Percentiles rank a stretch among this genome's conserved stretches.
Evolutionary conservation across 2,113 vertebrate species (phyloP).

Genomic region (Planiliza haematocheilus): DNA sequence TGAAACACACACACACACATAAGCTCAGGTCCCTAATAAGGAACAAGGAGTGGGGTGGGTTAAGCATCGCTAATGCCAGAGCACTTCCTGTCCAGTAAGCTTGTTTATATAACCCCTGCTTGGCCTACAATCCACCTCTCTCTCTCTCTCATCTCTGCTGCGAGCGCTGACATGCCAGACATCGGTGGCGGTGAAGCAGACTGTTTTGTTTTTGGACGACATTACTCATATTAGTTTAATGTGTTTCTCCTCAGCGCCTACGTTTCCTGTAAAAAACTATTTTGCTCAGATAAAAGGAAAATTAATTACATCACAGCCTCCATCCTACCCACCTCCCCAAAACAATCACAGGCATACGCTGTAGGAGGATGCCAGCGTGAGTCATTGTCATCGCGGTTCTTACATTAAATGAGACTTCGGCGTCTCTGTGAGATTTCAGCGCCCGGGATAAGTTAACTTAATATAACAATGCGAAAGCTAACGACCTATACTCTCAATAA

Average conservation of each 20-base stretch:
- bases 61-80: slow-evolving; percentile 76
- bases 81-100: slow-evolving; percentile 82
- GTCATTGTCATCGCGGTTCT: not conserved
- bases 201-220: slow-evolving; percentile 60
- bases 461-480: too few relatives aligned
- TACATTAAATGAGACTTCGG: slow-evolving; percentile 8
- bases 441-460: too few relatives aligned
- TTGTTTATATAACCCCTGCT: slow-evolving; percentile 82
- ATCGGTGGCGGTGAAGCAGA: slow-evolving; percentile 41
- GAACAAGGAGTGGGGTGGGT: slow-evolving; percentile 71
- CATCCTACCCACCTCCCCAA: not conserved
- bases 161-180: slow-evolving; percentile 59
- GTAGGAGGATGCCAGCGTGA: slow-evolving; percentile 26
- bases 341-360: slow-evolving; percentile 18
- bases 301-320: slow-evolving; percentile 34
- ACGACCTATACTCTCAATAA: too few relatives aligned
- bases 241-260: slow-evolving; percentile 35
- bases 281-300: slow-evolving; percentile 22
- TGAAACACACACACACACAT: slow-evolving; percentile 37
- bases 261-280: slow-evolving; percentile 56
- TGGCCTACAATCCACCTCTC: slow-evolving; percentile 61
- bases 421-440: too few relatives aligned
- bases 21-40: slow-evolving; percentile 57
- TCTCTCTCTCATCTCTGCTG: slow-evolving; percentile 20
- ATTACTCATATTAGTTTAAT: slow-evolving; percentile 63